Evolutionary conservation across 2,113 vertebrate species (phyloP).

Genomic region (Tupaia tana): DNA sequence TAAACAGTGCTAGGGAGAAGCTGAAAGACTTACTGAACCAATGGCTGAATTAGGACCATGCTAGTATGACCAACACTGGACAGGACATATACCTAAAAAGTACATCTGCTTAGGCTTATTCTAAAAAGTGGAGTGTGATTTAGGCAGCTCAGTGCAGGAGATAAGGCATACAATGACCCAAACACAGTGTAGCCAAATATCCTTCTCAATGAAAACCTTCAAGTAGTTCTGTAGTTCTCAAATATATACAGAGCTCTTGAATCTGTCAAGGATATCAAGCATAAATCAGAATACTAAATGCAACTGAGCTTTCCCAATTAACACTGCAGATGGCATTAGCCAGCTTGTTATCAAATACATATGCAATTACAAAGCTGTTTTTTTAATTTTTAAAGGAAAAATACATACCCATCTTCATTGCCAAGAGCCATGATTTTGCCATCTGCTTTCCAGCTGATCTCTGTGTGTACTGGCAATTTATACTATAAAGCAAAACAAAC

Average conservation of each 20-base stretch:
- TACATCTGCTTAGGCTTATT: neutral
- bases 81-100: neutral
- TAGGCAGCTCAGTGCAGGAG: neutral
- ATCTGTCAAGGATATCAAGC: neutral
- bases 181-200: neutral
- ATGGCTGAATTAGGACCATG: neutral
- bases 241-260: neutral
- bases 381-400: constrained; percentile 46
- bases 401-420: constrained; percentile 97
- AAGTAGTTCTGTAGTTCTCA: constrained; percentile 4
- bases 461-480: constrained; percentile 95
- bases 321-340: constrained; percentile 3
- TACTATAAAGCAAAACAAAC: constrained; percentile 89
- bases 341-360: constrained; percentile 45
- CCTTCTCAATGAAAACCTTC: neutral
- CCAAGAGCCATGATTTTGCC: constrained; percentile 94
- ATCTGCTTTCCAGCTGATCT: constrained; percentile 97
- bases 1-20: neutral
- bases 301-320: neutral
- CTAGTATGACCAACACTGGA: neutral
- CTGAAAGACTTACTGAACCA: neutral
- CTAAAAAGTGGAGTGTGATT: neutral
- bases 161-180: neutral
- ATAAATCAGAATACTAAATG: constrained; percentile 5
- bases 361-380: neutral